phyloP scores from a whole-genome alignment of 2,888 invertebrate genomes.

The Ditula angustiorana region DNA sequence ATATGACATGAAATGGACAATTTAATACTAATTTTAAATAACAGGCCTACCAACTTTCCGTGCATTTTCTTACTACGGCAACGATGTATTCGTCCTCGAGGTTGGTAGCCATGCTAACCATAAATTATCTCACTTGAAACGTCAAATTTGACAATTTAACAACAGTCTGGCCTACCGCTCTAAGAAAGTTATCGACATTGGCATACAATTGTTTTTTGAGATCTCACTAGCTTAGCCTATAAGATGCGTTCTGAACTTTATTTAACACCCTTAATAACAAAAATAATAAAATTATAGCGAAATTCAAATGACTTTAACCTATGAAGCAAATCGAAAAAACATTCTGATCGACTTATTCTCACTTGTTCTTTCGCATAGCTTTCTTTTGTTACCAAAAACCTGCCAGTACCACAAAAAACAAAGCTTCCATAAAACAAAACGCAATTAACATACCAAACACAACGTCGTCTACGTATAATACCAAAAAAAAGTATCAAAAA shows the following conservation, averaged over 20 bases:
- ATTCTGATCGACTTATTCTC: no score
- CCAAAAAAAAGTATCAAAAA: not conserved
- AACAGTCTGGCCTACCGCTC: conserved; percentile 61
- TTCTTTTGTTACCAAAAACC: no score
- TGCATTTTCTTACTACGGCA: conserved; percentile 18
- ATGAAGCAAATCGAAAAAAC: not conserved
- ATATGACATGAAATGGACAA: conserved; percentile 28
- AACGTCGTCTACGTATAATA: not conserved
- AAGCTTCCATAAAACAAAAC: no score
- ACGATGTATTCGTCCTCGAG: conserved; percentile 15
- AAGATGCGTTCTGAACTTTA: conserved; percentile 44
- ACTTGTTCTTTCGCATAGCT: no score
- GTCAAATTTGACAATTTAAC: conserved; percentile 44
- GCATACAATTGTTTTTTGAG: conserved; percentile 47
- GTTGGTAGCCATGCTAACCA: conserved; percentile 31
- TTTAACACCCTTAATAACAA: not conserved
- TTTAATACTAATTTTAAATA: conserved; percentile 20
- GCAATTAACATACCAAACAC: no score
- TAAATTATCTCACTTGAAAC: conserved; percentile 42
- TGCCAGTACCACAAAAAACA: no score
- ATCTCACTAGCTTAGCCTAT: conserved; percentile 41
- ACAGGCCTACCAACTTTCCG: conserved; percentile 23
- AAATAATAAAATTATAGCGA: not conserved
- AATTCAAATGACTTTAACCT: not conserved
- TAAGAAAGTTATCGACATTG: conserved; percentile 57